Conservation (phyloP, 2,113 vertebrate genomes). For the Anser cygnoides region DNA sequence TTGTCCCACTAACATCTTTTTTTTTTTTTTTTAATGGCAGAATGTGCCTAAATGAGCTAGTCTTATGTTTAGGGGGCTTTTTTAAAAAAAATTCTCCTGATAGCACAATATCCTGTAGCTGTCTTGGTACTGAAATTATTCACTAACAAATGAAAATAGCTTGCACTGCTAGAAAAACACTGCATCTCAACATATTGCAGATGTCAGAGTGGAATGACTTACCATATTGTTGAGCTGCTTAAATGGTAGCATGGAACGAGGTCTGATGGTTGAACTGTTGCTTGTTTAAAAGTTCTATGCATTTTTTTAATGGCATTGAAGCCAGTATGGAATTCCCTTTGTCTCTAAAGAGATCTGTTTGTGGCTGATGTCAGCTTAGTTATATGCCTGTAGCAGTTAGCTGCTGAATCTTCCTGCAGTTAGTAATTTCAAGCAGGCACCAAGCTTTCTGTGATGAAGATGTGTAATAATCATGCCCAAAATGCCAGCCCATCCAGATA, state of each 20-base stretch:
- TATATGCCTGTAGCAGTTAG: neutral
- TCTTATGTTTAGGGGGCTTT: neutral
- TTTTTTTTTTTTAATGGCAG: neutral
- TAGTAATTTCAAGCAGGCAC: neutral
- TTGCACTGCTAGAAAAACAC: neutral
- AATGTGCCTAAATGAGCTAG: neutral
- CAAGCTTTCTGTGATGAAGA: neutral
- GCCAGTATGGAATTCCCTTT: neutral
- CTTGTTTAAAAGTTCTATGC: neutral
- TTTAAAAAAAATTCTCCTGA: neutral
- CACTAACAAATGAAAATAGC: neutral
- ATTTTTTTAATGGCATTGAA: neutral
- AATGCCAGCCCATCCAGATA: neutral
- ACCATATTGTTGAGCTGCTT: neutral
- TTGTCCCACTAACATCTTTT: neutral
- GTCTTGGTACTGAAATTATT: neutral
- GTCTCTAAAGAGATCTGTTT: neutral
- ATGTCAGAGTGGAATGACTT: neutral
- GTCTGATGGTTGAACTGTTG: neutral
- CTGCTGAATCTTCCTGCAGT: neutral
- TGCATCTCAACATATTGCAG: accelerated
- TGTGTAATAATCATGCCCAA: neutral
- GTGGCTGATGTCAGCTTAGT: neutral
- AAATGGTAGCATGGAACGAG: neutral
- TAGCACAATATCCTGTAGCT: neutral